Evolutionary conservation across 2,888 invertebrate genomes (phyloP), one percentile per base, ranked within the genome.

Genomic region (Monopis laevigella): DNA sequence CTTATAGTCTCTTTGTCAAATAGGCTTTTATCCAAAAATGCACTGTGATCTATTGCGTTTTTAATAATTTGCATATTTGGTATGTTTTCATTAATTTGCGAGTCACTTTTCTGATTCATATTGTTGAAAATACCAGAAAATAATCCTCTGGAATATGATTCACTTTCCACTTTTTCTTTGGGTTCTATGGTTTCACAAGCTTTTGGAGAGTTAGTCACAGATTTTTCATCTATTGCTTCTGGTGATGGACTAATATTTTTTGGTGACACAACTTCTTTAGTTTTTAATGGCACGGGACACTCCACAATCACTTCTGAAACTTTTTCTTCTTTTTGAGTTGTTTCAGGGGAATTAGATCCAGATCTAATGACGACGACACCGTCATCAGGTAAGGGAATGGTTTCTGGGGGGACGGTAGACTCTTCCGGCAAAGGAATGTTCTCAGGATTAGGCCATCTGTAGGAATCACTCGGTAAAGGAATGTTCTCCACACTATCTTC

Each of bases 31-130:
- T 78, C 77, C 62, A 75, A 65, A 62, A 65, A 70, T 58, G 74
- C 71, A 62, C 73, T 77, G 68, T 75, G 65, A 56, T 81, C 77
- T 62, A 82, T 81, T 52, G 78, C 78, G 65, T 74, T 81, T 54
- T 78, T 78, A 53, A 82, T 80, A 55, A 78, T 59, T 27, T 78
- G 72, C 65, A 78, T 66, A 54, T 70, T 73, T 3, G 80, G 78
- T 48, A 74, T 66, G 46, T 67, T 70, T 40, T 80, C 74, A 47
- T 70, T 72, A 39, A 66, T 65, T 3, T 65, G 51, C 47, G 29
- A 29, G n/a, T n/a, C n/a, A n/a, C n/a, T n/a, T n/a, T n/a, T n/a
- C n/a, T n/a, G n/a, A n/a, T n/a, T n/a, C 57, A 77, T 70, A 45
- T 73, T 74, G 46, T 62, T 72, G 55, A 75, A 78, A 21, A 80